Evolutionary conservation across 2,888 invertebrate species (phyloP), one percentile per base, ranked within the genome.

Genomic region (Lycocerus yunnanus): DNA sequence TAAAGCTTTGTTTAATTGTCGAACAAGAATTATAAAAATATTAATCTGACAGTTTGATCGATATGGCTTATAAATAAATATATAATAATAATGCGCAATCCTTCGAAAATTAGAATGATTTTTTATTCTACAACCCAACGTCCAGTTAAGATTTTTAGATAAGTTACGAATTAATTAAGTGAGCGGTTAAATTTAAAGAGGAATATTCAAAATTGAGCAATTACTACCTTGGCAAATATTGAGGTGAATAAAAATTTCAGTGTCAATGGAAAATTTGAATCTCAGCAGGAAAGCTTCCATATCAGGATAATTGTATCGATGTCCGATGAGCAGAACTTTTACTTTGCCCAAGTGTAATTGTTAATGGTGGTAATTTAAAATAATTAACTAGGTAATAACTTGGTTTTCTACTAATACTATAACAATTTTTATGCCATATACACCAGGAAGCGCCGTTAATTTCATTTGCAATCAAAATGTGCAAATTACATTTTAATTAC

Each of bases 21-120:
- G 20, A 18, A 63, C 61, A 10, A 63, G n/a, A 14, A 18, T 63
- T 63, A 63, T 63, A 16, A 20, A 63, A n/a, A 18, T 18, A 63
- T 20, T 16, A 63, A 63, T 63, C 61, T 63, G 61, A 63, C 61
- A 63, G 61, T 13, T 63, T 63, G 61, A 63, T 63, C 61, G 61
- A 63, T 63, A 18, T 63, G 61, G 20, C 43, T n/a, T 43, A n/a
- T n/a, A 43, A 43, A 43, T 43, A 43, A 43, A 43, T 43, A 43
- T n/a, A 8, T 43, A 43, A 43, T 43, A 43, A 43, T 43, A 43
- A 43, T 43, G n/a, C 43, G 43, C 43, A 43, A 43, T 43, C 43
- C 43, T 43, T 43, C 43, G 6, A n/a, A 43, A 43, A 43, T 43
- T 43, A 43, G 43, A 43, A 43, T 43, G 43, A 43, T 43, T 43